These are phyloP conservation scores for Vesta saturnalis DNA, from an alignment of 2,888 invertebrate genomes.

Conservation along the genomic window DNA sequence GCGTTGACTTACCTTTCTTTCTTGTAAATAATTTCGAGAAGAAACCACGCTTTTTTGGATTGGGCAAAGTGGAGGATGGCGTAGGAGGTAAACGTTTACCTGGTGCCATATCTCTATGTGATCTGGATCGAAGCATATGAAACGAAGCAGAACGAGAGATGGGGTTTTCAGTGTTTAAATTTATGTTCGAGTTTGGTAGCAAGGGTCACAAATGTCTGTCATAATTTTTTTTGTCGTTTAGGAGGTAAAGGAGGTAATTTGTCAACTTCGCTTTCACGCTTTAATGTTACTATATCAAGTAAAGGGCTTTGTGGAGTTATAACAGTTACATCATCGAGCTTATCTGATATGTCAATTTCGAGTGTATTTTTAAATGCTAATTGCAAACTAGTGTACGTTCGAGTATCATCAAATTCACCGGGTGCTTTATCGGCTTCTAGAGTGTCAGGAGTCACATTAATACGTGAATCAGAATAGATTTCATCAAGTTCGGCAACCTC, in stretches of 20 bases:
- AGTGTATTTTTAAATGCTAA: conserved; percentile 87
- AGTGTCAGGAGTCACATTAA: conserved; percentile 59
- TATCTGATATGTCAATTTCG: conserved; percentile 62
- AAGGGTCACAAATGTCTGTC: conserved; percentile 56
- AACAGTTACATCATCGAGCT: conserved; percentile 69
- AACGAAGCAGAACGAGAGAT: conserved; percentile 55
- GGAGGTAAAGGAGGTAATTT: conserved; percentile 83
- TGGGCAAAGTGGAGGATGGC: conserved; percentile 62
- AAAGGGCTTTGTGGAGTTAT: conserved; percentile 62
- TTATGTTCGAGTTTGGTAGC: conserved; percentile 41
- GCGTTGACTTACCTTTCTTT: conserved; percentile 64
- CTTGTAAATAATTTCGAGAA: conserved; percentile 73
- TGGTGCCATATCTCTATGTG: conserved; percentile 60
- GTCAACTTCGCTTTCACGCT: conserved; percentile 65
- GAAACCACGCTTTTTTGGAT: conserved; percentile 70
- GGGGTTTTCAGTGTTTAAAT: conserved; percentile 45
- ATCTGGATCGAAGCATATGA: conserved; percentile 48
- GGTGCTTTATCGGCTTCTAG: conserved; percentile 27
- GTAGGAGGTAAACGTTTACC: conserved; percentile 68
- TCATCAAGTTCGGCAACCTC: conserved; percentile 85
- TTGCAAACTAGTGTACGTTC: conserved; percentile 86
- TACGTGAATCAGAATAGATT: conserved; percentile 79
- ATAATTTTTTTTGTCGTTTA: conserved; percentile 72
- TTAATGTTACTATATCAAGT: conserved; percentile 50
- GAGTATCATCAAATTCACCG: conserved; percentile 75